Conservation (phyloP, 2,797 vertebrate species). For the Poeciliopsis presidionis region DNA sequence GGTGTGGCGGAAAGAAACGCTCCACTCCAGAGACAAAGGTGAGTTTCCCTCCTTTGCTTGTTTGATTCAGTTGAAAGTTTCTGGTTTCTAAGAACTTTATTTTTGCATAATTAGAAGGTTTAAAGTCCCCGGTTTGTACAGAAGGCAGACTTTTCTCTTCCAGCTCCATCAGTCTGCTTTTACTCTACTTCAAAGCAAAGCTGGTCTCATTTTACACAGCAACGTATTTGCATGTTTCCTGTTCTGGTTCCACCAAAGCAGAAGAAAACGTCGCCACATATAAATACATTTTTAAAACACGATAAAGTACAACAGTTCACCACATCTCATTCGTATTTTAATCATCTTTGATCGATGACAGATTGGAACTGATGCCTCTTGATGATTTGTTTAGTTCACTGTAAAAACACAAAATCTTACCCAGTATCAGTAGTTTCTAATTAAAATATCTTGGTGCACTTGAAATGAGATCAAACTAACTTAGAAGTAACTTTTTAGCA, state of each 20-base stretch:
- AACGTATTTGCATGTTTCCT: neutral
- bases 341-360: neutral
- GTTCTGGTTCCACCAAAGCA: neutral
- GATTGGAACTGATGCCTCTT: neutral
- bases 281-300: neutral
- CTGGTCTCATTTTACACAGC: neutral
- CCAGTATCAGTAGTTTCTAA: no score
- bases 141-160: neutral
- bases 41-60: neutral
- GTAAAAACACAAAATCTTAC: no score
- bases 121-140: neutral
- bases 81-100: neutral
- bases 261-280: neutral
- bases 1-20: conserved; percentile 17
- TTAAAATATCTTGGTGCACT: no score
- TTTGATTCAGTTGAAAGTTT: neutral
- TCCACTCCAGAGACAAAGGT: conserved; percentile 39
- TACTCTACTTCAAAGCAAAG: neutral
- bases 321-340: neutral
- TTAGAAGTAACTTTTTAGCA: no score
- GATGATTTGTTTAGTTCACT: neutral
- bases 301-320: neutral
- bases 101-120: neutral
- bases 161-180: neutral
- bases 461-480: no score